Percentiles rank a stretch among this genome's conserved stretches.
Evolutionary conservation across 2,888 invertebrate species (phyloP).

Genomic region (Dolichomitus sp.): DNA sequence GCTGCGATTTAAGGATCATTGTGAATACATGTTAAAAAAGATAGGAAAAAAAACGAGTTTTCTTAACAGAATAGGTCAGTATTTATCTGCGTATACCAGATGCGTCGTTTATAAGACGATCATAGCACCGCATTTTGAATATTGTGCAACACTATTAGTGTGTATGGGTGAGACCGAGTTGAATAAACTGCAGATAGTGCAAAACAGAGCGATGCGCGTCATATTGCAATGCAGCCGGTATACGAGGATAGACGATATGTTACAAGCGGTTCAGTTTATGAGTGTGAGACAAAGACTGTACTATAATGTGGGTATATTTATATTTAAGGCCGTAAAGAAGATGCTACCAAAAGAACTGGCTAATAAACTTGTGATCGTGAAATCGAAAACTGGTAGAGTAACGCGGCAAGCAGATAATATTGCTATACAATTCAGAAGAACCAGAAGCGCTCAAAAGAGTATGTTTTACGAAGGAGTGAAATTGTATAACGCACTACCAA

Average conservation of each 20-base stretch:
- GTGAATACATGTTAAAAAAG: slow-evolving; percentile 55
- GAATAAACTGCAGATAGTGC: slow-evolving; percentile 27
- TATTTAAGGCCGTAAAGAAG: not conserved
- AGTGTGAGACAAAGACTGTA: slow-evolving; percentile 32
- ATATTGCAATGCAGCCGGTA: slow-evolving; percentile 49
- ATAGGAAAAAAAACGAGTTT: slow-evolving; percentile 58
- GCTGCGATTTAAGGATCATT: slow-evolving; percentile 47
- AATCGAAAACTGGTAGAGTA: no score
- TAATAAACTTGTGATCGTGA: no score
- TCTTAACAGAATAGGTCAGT: slow-evolving; percentile 46
- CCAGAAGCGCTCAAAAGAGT: no score
- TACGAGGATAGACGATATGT: slow-evolving; percentile 40
- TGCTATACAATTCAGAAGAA: no score
- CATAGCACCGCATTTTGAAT: slow-evolving; percentile 55
- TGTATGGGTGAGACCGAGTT: slow-evolving; percentile 47
- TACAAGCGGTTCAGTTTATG: slow-evolving; percentile 46
- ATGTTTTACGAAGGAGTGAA: no score
- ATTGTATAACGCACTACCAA: no score
- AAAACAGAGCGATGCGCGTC: no score
- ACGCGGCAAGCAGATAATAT: no score
- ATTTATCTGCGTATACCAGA: slow-evolving; percentile 48
- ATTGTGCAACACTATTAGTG: slow-evolving; percentile 47
- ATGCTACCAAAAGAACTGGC: slow-evolving; percentile 4
- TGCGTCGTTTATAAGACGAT: slow-evolving; percentile 52
- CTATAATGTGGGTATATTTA: slow-evolving; percentile 5